phyloP scores from a whole-genome alignment of 1,140 invertebrate species.

The Drosophila micromelanica region DNA sequence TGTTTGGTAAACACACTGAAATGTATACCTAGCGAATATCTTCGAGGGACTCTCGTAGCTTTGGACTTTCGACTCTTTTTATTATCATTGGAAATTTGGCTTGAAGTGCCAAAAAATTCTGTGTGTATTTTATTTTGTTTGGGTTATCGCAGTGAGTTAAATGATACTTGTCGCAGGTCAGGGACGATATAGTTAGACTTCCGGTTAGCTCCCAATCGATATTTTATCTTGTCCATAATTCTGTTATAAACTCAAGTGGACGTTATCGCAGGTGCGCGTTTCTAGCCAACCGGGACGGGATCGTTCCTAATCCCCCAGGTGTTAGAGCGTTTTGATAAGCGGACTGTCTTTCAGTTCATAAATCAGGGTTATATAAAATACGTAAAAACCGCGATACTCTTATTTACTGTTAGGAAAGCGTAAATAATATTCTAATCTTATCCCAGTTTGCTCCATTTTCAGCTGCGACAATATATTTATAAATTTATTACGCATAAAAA shows the following conservation, averaged over 20 bases:
- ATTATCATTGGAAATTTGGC: not conserved
- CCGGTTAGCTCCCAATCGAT: not conserved
- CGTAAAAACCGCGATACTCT: not conserved
- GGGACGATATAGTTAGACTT: not conserved
- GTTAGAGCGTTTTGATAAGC: conserved; percentile 17
- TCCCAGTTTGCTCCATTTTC: conserved; percentile 21
- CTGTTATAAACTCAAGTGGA: not conserved
- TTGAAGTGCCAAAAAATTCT: no score
- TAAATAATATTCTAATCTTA: conserved; percentile 58
- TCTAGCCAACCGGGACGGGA: conserved; percentile 7
- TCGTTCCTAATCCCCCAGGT: conserved; percentile 19
- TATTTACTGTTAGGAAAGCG: conserved; percentile 65
- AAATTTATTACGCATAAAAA: conserved; percentile 8
- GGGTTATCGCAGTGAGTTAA: conserved; percentile 10
- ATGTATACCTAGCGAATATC: no score
- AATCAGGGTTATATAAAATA: conserved; percentile 18
- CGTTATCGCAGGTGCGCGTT: not conserved
- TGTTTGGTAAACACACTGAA: no score
- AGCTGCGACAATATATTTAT: conserved; percentile 25
- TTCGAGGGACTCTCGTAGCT: no score
- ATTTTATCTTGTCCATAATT: not conserved
- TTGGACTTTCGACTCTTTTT: not conserved
- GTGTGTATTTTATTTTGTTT: not conserved
- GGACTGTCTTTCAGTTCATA: conserved; percentile 48
- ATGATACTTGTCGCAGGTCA: conserved; percentile 46